A percentile compares a stretch with the other conserved stretches of the same genome.
phyloP scores from a whole-genome alignment of 2,797 vertebrate genomes.

The Dendrocincla fuliginosa region DNA sequence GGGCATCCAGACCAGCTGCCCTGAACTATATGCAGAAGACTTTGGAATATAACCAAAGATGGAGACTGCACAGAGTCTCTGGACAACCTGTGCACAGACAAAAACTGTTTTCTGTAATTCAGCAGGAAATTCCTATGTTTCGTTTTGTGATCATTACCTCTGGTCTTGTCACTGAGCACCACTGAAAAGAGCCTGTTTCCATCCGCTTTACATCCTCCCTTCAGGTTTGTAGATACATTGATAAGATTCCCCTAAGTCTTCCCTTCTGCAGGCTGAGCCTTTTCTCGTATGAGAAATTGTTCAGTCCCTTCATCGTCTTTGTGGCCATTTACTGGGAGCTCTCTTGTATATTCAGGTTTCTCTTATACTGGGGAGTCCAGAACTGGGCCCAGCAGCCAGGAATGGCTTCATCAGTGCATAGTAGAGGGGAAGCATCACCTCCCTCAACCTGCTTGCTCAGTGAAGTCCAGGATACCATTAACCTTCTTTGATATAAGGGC shows the following conservation, averaged over 20 bases:
- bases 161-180: not conserved
- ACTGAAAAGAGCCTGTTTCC: not conserved
- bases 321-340: not conserved
- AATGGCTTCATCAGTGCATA: not conserved
- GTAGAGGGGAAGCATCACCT: not conserved
- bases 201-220: not conserved
- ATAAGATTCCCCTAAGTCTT: not conserved
- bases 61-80: not conserved
- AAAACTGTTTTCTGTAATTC: not conserved
- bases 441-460: not conserved
- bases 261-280: not conserved
- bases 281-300: not conserved
- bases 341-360: not conserved
- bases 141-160: no score
- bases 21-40: not conserved
- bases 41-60: not conserved
- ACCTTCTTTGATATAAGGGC: accelerated
- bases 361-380: not conserved
- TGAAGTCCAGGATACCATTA: accelerated
- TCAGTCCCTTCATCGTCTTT: not conserved
- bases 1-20: not conserved
- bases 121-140: not conserved
- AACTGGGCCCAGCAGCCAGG: not conserved
- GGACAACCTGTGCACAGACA: not conserved
- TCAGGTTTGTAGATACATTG: not conserved